phyloP scores from a whole-genome alignment of 2,888 invertebrate species.

The Dynastes grantii region DNA sequence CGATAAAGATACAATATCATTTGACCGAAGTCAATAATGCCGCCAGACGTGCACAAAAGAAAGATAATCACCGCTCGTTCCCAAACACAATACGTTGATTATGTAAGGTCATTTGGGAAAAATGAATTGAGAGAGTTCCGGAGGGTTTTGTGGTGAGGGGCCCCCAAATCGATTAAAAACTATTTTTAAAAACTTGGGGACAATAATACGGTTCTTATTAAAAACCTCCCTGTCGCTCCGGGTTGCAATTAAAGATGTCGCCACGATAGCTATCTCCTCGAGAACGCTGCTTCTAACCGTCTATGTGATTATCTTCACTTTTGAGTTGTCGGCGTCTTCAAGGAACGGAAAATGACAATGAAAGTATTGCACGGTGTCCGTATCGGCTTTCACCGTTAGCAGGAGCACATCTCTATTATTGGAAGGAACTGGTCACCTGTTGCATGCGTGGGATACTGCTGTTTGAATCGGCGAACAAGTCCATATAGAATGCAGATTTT shows the following conservation, averaged over 20 bases:
- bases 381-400: slow-evolving; percentile 47
- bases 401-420: slow-evolving; percentile 43
- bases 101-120: slow-evolving; percentile 55
- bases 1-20: slow-evolving; percentile 43
- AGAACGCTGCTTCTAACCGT: slow-evolving; percentile 21
- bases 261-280: slow-evolving; percentile 39
- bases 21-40: slow-evolving; percentile 47
- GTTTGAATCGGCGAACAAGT: not conserved
- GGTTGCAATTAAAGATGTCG: slow-evolving; percentile 46
- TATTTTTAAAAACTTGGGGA: slow-evolving; percentile 46
- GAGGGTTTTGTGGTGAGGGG: slow-evolving; percentile 32
- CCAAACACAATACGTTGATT: slow-evolving; percentile 59
- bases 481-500: no score
- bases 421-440: slow-evolving; percentile 40
- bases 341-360: slow-evolving; percentile 40
- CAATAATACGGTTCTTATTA: slow-evolving; percentile 48
- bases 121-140: slow-evolving; percentile 45
- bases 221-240: slow-evolving; percentile 43
- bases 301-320: slow-evolving; percentile 45
- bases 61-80: slow-evolving; percentile 59
- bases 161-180: slow-evolving; percentile 47
- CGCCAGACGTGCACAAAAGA: slow-evolving; percentile 52
- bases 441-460: slow-evolving; percentile 32
- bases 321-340: slow-evolving; percentile 43
- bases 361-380: slow-evolving; percentile 44